phyloP scores from a whole-genome alignment of 2,113 vertebrate species.

The Thymallus thymallus region DNA sequence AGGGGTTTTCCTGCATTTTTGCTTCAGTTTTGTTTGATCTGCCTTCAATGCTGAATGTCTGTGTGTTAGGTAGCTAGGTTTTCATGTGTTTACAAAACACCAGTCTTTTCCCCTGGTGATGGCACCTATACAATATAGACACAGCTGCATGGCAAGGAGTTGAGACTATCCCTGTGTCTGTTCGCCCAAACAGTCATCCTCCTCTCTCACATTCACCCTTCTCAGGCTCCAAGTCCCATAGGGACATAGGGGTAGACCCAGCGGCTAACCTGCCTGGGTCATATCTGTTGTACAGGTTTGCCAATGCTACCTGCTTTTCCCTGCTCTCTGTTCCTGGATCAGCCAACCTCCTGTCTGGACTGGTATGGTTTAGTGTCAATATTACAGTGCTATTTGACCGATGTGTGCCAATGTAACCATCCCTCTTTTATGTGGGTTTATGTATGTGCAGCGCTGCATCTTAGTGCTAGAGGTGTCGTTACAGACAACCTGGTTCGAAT shows the following conservation, averaged over 20 bases:
- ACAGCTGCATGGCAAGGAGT: constrained; percentile 66
- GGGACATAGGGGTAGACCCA: constrained; percentile 38
- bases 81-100: constrained; percentile 37
- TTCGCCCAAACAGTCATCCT: too few species aligned
- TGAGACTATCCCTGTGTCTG: constrained; percentile 49
- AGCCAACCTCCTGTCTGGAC: constrained; percentile 44
- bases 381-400: constrained; percentile 23
- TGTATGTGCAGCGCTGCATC: too few species aligned
- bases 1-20: too few species aligned
- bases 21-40: too few species aligned
- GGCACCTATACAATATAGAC: constrained; percentile 58
- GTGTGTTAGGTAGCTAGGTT: constrained; percentile 3
- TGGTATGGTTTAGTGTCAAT: constrained; percentile 38
- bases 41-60: not conserved
- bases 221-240: constrained; percentile 57
- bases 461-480: too few species aligned
- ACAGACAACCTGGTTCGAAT: too few species aligned
- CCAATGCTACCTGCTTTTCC: not conserved
- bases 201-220: not conserved
- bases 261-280: constrained; percentile 53
- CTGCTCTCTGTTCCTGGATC: not conserved
- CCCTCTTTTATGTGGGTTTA: not conserved
- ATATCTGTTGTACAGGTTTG: constrained; percentile 36
- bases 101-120: constrained; percentile 43
- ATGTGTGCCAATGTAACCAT: constrained; percentile 24